Base-by-base conservation (phyloP, 2,797 vertebrate genomes). In the Sebastes taczanowskii region DNA sequence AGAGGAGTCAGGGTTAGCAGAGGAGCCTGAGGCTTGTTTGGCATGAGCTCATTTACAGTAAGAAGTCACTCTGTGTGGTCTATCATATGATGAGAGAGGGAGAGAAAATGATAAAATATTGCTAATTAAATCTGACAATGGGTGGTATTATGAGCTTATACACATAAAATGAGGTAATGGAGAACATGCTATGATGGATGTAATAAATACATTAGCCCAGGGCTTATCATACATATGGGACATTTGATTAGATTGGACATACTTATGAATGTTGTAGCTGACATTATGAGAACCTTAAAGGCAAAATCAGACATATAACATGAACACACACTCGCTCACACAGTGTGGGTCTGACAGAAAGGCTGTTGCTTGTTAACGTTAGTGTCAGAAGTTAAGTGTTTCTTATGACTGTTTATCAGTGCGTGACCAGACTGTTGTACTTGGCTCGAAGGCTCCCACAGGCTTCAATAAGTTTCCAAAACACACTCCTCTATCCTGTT, bases 171-270 rank as follows among this genome's bases (percentile, higher is more conserved):
- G n/a, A 80, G 55, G 49, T 67, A 77, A 84, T 74, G 73, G 34
- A 70, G 63, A 81, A 74, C 56, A 81, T 53, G 60, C 29, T 22
- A 59, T 72, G 67, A 82, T 70, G 49, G 85, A 82, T 86, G 81
- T 69, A 49, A 49, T 49, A 77, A 83, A 81, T 66, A 72, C 78
- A 81, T 86, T 82, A 82, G 68, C 81, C 49, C 13, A 0, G 53
- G 63, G 79, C 75, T 87, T 83, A 90, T 83, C 38, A 4, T 49
- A 38, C 61, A 59, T 63, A 32, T 53, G 38, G 35, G 46, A 73
- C 75, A 32, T 83, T 85, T 80, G 75, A 90, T 90, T 83, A 83
- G 77, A 89, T 72, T 84, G 74, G 70, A 75, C 78, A 70, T 72
- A 49, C 63, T 82, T 74, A 72, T 74, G 70, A 81, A 71, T 22